phyloP scores from a whole-genome alignment of 2,797 vertebrate genomes.

The Paedocypris micromegethes region DNA sequence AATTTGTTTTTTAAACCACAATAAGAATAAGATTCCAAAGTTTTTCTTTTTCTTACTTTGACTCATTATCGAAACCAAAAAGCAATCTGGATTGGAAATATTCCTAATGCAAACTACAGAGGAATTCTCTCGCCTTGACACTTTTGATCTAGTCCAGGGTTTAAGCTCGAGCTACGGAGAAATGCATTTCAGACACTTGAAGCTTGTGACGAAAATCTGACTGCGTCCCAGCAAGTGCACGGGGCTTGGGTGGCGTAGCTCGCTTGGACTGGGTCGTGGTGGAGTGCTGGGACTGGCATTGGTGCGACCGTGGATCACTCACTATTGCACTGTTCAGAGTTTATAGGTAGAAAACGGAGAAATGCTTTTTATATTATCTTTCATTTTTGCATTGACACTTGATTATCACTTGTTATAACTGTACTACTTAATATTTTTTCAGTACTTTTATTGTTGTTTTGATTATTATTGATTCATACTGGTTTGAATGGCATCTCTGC shows the following conservation, averaged over 20 bases:
- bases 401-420: slow-evolving; percentile 79
- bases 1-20: slow-evolving; percentile 76
- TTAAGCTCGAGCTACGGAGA: slow-evolving; percentile 69
- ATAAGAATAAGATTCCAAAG: slow-evolving; percentile 78
- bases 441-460: slow-evolving; percentile 75
- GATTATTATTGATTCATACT: slow-evolving; percentile 73
- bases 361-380: slow-evolving; percentile 74
- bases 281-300: slow-evolving; percentile 51
- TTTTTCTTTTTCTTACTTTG: slow-evolving; percentile 73
- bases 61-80: slow-evolving; percentile 77
- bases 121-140: slow-evolving; percentile 66
- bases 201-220: slow-evolving; percentile 49
- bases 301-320: slow-evolving; percentile 62
- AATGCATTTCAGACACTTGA: slow-evolving; percentile 58
- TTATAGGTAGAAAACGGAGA: slow-evolving; percentile 72
- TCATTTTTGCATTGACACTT: slow-evolving; percentile 75
- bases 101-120: slow-evolving; percentile 72
- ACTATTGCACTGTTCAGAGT: slow-evolving; percentile 74
- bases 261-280: slow-evolving; percentile 63
- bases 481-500: slow-evolving; percentile 68
- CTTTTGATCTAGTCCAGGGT: slow-evolving; percentile 70
- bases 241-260: slow-evolving; percentile 63
- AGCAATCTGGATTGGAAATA: slow-evolving; percentile 73
- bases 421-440: slow-evolving; percentile 73
- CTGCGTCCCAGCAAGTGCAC: slow-evolving; percentile 51